Conservation (phyloP, 1,140 invertebrate species). For the Phymorhynchus buccinoides region DNA sequence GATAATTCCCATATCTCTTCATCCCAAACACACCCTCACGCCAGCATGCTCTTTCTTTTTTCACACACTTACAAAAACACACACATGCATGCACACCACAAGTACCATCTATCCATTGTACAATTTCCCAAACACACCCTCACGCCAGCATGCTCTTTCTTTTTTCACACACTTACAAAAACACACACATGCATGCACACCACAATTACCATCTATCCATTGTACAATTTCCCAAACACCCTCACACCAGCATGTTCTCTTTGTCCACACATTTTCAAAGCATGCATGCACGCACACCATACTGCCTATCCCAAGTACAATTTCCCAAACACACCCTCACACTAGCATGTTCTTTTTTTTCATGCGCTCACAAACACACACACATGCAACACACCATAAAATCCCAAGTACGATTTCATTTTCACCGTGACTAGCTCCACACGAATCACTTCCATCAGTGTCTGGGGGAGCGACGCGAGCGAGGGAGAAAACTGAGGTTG, state of each 20-base stretch:
- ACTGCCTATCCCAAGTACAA: no score
- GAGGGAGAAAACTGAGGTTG: constrained; percentile 44
- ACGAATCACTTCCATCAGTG: constrained; percentile 3
- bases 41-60: no score
- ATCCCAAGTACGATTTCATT: background rate
- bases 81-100: background rate
- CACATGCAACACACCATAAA: background rate
- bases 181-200: background rate
- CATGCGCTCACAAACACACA: no score
- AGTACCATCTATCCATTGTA: no score
- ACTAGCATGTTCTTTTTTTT: no score
- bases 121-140: background rate
- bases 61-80: background rate
- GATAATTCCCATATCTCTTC: no score
- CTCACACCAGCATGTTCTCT: no score
- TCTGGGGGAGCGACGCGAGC: constrained; percentile 20
- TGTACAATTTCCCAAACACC: no score
- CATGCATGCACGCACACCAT: background rate
- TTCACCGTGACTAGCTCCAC: background rate
- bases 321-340: background rate
- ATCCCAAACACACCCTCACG: no score
- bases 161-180: no score
- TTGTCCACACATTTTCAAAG: background rate
- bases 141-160: no score
- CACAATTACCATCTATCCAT: no score